These are phyloP conservation scores for Enteromius paludinosus DNA, from an alignment of 2,797 vertebrate species.

Conservation along the genomic window DNA sequence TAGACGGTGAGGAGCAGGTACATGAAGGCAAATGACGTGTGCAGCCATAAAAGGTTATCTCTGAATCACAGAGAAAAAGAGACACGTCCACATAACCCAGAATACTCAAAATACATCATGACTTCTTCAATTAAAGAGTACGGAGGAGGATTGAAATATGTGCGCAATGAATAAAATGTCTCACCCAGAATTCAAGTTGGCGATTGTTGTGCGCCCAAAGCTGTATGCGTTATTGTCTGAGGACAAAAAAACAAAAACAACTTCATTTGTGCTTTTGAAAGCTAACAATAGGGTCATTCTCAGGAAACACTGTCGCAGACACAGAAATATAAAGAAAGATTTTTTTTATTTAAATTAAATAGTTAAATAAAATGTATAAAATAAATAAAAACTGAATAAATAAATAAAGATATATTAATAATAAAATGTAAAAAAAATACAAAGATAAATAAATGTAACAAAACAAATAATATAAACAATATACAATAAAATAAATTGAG, in stretches of 20 bases:
- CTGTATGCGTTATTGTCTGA: slow-evolving; percentile 97
- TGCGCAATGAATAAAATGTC: slow-evolving; percentile 44
- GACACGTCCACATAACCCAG: not conserved
- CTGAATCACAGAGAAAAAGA: slow-evolving; percentile 68
- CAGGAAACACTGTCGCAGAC: not conserved
- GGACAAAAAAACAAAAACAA: slow-evolving; percentile 1
- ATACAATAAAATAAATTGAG: not conserved
- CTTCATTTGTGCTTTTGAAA: not conserved
- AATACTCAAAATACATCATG: not conserved
- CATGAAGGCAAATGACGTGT: slow-evolving; percentile 94
- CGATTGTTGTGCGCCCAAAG: slow-evolving; percentile 96
- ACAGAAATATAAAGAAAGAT: not conserved
- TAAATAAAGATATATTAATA: not conserved
- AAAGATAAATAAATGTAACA: not conserved
- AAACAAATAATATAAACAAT: not conserved
- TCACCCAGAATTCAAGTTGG: slow-evolving; percentile 93
- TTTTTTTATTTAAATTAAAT: not conserved
- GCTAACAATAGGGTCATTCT: not conserved
- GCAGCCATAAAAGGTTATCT: slow-evolving; percentile 93
- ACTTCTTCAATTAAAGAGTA: not conserved
- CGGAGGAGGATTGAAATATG: not conserved
- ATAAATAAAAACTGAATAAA: not conserved
- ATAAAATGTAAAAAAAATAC: not conserved
- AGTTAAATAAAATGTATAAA: not conserved
- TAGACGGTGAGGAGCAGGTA: slow-evolving; percentile 96